phyloP scores from a whole-genome alignment of 2,113 vertebrate species.

The Gadus chalcogrammus region DNA sequence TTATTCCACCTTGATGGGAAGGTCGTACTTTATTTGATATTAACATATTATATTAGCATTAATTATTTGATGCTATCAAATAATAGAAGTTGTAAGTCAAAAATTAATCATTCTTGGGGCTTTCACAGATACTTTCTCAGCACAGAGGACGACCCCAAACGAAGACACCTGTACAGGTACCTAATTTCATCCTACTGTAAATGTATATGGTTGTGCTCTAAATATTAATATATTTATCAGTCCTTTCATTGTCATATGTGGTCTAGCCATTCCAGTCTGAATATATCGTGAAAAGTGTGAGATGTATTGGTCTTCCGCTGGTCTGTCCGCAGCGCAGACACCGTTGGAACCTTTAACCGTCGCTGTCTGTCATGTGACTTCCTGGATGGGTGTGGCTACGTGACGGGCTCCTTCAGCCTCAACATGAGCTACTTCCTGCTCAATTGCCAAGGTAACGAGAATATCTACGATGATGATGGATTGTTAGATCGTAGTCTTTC shows the following conservation, averaged over 20 bases:
- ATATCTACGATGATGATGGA: too few species aligned
- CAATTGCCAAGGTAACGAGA: slow-evolving; percentile 81
- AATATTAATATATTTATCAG: too few species aligned
- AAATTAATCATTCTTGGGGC: neutral
- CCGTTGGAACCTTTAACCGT: slow-evolving; percentile 87
- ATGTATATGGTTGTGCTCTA: neutral
- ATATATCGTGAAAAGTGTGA: too few species aligned
- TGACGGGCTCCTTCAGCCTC: slow-evolving; percentile 86
- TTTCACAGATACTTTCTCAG: slow-evolving; percentile 88
- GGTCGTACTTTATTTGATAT: too few species aligned
- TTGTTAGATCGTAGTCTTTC: neutral
- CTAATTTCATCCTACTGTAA: neutral
- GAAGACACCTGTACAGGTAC: slow-evolving; percentile 93
- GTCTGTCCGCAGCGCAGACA: slow-evolving; percentile 78
- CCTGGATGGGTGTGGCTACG: slow-evolving; percentile 83
- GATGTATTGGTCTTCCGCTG: neutral
- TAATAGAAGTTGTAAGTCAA: too few species aligned
- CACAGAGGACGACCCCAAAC: slow-evolving; percentile 86
- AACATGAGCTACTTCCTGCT: slow-evolving; percentile 84
- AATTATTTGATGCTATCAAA: too few species aligned
- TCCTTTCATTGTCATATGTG: too few species aligned
- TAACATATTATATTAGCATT: too few species aligned
- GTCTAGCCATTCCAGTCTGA: too few species aligned
- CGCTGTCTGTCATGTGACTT: slow-evolving; percentile 89
- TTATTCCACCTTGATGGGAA: too few species aligned